Evolutionary conservation across 2,797 vertebrate species (phyloP).

Genomic region (Fundulus diaphanus): DNA sequence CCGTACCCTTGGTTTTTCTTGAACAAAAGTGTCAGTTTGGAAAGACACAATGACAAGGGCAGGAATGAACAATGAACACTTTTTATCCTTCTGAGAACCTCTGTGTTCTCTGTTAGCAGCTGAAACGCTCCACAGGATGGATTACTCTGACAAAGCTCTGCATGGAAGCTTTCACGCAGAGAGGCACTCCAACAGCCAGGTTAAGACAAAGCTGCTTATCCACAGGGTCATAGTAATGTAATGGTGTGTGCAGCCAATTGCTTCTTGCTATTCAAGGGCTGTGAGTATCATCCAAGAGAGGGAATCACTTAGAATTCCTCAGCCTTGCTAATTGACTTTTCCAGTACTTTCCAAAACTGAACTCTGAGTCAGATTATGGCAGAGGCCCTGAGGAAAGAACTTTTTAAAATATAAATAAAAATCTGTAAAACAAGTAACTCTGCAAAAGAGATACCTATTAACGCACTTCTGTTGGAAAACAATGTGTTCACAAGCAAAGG

Average conservation of each 20-base stretch:
- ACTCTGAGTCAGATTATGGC: slow-evolving; percentile 52
- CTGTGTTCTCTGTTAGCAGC: slow-evolving; percentile 34
- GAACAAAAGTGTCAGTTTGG: slow-evolving; percentile 32
- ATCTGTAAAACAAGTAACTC: not conserved
- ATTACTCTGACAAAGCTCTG: slow-evolving; percentile 70
- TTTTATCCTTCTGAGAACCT: slow-evolving; percentile 27
- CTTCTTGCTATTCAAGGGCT: slow-evolving; percentile 59
- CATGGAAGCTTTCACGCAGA: slow-evolving; percentile 63
- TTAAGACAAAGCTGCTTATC: slow-evolving; percentile 78
- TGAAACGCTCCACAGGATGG: slow-evolving; percentile 64
- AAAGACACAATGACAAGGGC: slow-evolving; percentile 25
- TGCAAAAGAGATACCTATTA: not conserved
- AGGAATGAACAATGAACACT: slow-evolving; percentile 33
- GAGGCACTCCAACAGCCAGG: slow-evolving; percentile 67
- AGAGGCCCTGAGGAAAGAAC: slow-evolving; percentile 45
- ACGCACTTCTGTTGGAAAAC: not conserved
- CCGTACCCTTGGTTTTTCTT: not conserved
- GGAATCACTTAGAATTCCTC: slow-evolving; percentile 70
- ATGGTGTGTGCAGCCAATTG: slow-evolving; percentile 69
- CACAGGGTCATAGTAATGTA: slow-evolving; percentile 69
- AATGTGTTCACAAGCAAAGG: not conserved
- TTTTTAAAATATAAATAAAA: too few species aligned
- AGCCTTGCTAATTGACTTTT: slow-evolving; percentile 69
- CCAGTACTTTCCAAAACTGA: slow-evolving; percentile 41
- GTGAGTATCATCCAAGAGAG: slow-evolving; percentile 62